Evolutionary conservation across 2,113 vertebrate species (phyloP), one percentile per base, ranked within the genome.

Genomic region (Pedionomus torquatus): DNA sequence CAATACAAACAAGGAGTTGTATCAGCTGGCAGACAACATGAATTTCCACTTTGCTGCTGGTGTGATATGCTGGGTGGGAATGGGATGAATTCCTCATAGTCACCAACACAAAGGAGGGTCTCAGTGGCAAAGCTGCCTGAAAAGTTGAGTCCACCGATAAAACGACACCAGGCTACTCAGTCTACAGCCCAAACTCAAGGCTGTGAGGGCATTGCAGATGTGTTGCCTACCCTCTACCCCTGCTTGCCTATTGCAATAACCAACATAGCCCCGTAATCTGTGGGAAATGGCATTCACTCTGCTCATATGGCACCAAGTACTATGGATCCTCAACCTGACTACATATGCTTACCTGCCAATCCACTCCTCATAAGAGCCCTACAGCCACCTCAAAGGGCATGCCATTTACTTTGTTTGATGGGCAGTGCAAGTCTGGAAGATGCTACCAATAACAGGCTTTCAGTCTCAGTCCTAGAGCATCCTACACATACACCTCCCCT

Each of bases 1-100:
- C 49, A 65, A 1, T 41, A 52, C 28, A 89, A 49, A 6, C 24
- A 60, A 55, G 25, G 21, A 76, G 48, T 5, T 2, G 0, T 33
- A 76, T 61, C 75, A 76, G 17, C 54, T 57, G 0, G 0, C 28
- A 58, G 46, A 41, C 0, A 1, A 54, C 28, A 46, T 35, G 35
- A 63, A 61, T 69, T 93, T 90, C 55, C 8, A 70, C 17, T 60
- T 86, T 48, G 24, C 33, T 61, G 57, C 63, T 58, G 15, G 3
- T 30, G 12, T 86, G 74, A 60, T 39, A 58, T 30, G 51, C 10
- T 49, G 58, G 37, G 39, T 6, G 46, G 65, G 17, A 91, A 69
- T 1, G 3, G 16, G n/a, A 74, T 72, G 41, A 19, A 76, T 55
- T 82, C 65, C 44, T 85, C 6, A 2, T 30, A 41, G 72, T 87